A percentile compares a stretch with the other conserved stretches of the same genome.
Evolutionary conservation across 2,888 invertebrate genomes (phyloP).

Genomic region (Atethmia centrago): DNA sequence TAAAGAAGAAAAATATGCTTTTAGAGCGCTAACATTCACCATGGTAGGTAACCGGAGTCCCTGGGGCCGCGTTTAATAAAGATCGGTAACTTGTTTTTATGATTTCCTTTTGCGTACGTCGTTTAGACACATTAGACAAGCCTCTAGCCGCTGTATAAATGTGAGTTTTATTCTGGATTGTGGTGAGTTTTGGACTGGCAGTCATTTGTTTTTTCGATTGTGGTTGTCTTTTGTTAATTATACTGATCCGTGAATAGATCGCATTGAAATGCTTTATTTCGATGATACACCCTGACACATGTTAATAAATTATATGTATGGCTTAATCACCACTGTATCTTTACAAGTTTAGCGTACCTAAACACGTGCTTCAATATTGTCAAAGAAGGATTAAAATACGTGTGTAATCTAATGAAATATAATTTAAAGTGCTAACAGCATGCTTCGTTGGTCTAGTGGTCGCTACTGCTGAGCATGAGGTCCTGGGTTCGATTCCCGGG

Average conservation of each 20-base stretch:
- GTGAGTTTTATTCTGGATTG: slow-evolving; percentile 34
- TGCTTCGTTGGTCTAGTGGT: no score
- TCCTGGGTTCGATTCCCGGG: no score
- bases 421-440: slow-evolving; percentile 2
- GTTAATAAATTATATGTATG: no score
- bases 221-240: slow-evolving; percentile 9
- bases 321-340: neutral
- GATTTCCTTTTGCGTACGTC: slow-evolving; percentile 64
- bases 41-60: slow-evolving; percentile 49
- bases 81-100: slow-evolving; percentile 77
- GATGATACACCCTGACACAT: neutral
- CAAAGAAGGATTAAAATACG: neutral
- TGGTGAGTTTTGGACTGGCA: slow-evolving; percentile 14
- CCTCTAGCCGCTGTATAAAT: slow-evolving; percentile 27
- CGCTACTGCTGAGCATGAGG: no score
- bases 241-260: neutral
- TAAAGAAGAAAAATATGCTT: slow-evolving; percentile 75
- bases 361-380: neutral
- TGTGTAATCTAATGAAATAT: no score
- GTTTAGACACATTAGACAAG: slow-evolving; percentile 46
- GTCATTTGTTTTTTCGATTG: slow-evolving; percentile 28
- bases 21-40: slow-evolving; percentile 65
- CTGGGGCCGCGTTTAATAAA: slow-evolving; percentile 72
- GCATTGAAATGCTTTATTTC: neutral
- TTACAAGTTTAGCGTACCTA: neutral